Percentiles rank a stretch among this genome's conserved stretches.
Conservation (phyloP, 2,888 invertebrate species). For the Dorcus parallelipipedus region DNA sequence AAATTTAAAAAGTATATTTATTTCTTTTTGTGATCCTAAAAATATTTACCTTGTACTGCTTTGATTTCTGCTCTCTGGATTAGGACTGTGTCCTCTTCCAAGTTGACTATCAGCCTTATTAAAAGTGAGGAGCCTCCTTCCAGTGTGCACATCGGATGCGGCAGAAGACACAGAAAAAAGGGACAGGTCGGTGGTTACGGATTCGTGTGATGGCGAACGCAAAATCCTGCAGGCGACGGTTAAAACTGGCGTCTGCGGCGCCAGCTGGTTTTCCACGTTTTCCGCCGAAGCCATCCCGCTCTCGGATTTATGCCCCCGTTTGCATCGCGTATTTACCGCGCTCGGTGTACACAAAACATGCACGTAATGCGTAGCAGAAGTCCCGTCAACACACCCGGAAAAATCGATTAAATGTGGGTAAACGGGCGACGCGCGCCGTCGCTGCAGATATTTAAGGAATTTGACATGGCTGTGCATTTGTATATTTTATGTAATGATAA, state of each 20-base stretch:
- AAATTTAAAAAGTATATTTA: no score
- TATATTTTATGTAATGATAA: no score
- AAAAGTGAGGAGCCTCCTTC: conserved; percentile 50
- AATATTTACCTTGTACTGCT: conserved; percentile 9
- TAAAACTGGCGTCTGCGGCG: conserved; percentile 51
- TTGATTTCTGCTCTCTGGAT: conserved; percentile 57
- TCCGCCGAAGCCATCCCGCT: conserved; percentile 26
- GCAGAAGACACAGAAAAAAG: conserved; percentile 68
- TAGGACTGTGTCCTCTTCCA: conserved; percentile 66
- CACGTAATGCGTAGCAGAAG: neutral
- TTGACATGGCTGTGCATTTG: no score
- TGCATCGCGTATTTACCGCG: no score
- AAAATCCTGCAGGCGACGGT: conserved; percentile 61
- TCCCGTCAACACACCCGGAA: conserved; percentile 9
- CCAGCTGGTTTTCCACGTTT: conserved; percentile 33
- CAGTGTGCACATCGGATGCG: conserved; percentile 53
- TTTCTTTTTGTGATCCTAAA: no score
- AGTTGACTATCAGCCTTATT: conserved; percentile 52
- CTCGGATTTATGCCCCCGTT: no score
- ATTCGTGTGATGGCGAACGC: conserved; percentile 80
- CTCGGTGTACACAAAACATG: neutral
- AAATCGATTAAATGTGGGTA: conserved; percentile 9
- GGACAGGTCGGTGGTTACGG: conserved; percentile 78
- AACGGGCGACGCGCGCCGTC: conserved; percentile 6
- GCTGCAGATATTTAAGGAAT: neutral